Conservation (phyloP, 1,140 invertebrate species). For the Hesperophylax magnus region DNA sequence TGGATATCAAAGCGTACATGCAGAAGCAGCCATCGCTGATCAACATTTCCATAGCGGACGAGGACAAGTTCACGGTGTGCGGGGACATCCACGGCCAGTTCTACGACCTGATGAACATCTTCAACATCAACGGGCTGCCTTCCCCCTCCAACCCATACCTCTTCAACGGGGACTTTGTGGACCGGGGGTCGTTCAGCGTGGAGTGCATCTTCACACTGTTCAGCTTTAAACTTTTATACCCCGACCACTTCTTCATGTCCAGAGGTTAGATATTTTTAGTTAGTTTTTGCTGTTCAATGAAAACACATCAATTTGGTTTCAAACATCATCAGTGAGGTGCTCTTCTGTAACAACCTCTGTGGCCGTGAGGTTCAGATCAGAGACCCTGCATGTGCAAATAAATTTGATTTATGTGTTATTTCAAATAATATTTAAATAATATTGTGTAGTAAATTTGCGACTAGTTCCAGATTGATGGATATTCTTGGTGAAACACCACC, state of each 20-base stretch:
- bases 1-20: conserved; percentile 91
- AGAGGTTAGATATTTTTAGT: conserved; percentile 79
- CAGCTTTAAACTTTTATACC: conserved; percentile 97
- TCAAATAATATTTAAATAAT: too few relatives aligned
- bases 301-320: too few relatives aligned
- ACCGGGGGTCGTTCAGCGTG: conserved; percentile 98
- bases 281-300: too few relatives aligned
- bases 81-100: conserved; percentile 99
- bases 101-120: conserved; percentile 99
- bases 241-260: conserved; percentile 98
- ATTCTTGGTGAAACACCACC: too few relatives aligned
- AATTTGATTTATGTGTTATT: too few relatives aligned
- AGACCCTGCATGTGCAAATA: too few relatives aligned
- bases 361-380: too few relatives aligned
- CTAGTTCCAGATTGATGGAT: too few relatives aligned
- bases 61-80: conserved; percentile 97
- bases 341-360: too few relatives aligned
- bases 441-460: too few relatives aligned
- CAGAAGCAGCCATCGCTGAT: conserved; percentile 89
- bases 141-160: conserved; percentile 97
- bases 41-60: conserved; percentile 89
- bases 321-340: too few relatives aligned
- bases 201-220: conserved; percentile 99
- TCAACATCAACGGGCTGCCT: conserved; percentile 96
- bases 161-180: conserved; percentile 99